Percentiles rank a stretch among this genome's conserved stretches.
phyloP scores from a whole-genome alignment of 2,888 invertebrate genomes.

The Empis livida region DNA sequence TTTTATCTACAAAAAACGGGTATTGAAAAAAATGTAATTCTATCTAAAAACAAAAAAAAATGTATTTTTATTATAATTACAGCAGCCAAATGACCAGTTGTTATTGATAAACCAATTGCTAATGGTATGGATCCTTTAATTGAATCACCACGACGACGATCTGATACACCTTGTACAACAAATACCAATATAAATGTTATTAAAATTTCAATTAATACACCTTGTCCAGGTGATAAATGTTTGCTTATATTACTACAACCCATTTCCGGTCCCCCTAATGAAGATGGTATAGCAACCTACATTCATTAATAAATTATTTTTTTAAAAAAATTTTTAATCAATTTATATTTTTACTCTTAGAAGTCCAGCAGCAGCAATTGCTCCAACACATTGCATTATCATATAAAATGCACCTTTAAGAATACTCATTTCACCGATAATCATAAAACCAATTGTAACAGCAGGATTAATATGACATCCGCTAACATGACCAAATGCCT shows the following conservation, averaged over 20 bases:
- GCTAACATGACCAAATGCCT: conserved; percentile 75
- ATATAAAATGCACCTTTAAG: conserved; percentile 70
- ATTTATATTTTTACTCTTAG: conserved; percentile 44
- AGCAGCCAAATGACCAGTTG: conserved; percentile 70
- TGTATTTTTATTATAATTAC: conserved; percentile 45
- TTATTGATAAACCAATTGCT: conserved; percentile 76
- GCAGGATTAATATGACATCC: conserved; percentile 91
- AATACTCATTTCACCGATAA: conserved; percentile 67
- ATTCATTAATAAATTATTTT: neutral
- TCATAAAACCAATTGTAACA: conserved; percentile 69
- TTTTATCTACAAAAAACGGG: conserved; percentile 55
- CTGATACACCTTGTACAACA: conserved; percentile 76
- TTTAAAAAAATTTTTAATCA: neutral
- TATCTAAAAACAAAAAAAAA: too few species aligned
- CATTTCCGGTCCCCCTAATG: conserved; percentile 36
- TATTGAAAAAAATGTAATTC: too few species aligned
- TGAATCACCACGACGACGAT: conserved; percentile 57
- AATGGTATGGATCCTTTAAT: conserved; percentile 73
- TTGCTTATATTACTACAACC: conserved; percentile 52
- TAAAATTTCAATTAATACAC: conserved; percentile 68
- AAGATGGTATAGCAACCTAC: conserved; percentile 40
- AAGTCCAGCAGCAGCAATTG: conserved; percentile 65
- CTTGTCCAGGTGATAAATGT: conserved; percentile 53
- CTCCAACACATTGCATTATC: conserved; percentile 67
- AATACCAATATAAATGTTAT: conserved; percentile 78